Conservation (phyloP, 2,888 invertebrate genomes). For the Phalangium opilio region DNA sequence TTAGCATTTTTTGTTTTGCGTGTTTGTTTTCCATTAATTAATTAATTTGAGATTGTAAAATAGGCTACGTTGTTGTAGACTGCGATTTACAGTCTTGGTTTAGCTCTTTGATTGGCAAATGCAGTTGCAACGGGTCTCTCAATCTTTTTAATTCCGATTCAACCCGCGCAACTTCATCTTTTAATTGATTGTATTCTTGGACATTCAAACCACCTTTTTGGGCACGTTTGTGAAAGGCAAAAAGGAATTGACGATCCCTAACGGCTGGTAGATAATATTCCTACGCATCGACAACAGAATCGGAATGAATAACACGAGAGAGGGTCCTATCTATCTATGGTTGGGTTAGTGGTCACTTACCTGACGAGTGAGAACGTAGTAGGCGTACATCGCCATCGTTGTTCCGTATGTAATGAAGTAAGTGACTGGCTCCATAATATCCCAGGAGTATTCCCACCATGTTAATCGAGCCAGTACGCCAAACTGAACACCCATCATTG, state of each 20-base stretch:
- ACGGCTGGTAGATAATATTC: conserved; percentile 80
- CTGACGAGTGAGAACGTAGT: conserved; percentile 89
- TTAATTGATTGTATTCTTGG: conserved; percentile 62
- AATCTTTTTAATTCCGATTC: conserved; percentile 58
- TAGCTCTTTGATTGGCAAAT: conserved; percentile 24
- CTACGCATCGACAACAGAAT: conserved; percentile 41
- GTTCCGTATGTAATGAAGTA: conserved; percentile 86
- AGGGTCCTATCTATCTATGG: no score
- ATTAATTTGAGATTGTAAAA: no score
- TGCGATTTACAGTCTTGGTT: not conserved
- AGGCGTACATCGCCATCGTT: conserved; percentile 84
- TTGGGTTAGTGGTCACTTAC: no score
- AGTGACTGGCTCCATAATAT: conserved; percentile 96
- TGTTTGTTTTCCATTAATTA: no score
- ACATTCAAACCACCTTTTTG: conserved; percentile 69
- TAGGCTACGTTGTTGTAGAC: no score
- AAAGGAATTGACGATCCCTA: conserved; percentile 67
- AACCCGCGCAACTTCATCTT: conserved; percentile 47
- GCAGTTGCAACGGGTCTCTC: conserved; percentile 46
- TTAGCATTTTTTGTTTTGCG: no score
- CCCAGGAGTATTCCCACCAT: conserved; percentile 99
- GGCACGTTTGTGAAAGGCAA: conserved; percentile 71
- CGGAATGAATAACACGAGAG: no score
- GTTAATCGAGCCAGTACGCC: conserved; percentile 90
- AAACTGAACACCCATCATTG: conserved; percentile 90